Evolutionary conservation across 1,140 invertebrate species (phyloP), one percentile per base, ranked within the genome.

Genomic region (Drosophila lini): DNA sequence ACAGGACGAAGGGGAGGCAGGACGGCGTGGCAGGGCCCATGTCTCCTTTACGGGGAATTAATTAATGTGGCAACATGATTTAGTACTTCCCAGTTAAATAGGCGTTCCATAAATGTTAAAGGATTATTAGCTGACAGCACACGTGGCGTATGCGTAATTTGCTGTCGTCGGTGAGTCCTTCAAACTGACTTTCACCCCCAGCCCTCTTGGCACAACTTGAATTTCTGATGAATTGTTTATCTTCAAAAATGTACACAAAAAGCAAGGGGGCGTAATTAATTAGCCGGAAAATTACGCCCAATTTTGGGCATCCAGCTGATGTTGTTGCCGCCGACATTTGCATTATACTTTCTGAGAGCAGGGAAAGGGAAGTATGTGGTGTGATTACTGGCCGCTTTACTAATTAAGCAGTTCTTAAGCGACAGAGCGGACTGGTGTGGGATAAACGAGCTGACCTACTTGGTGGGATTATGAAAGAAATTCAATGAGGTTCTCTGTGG

Each of bases 61-160:
- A 81, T 91, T 83, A 83, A 91, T 91, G 77, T 83, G 76, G 83
- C 74, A 90, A 81, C 81, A 85, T 90, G 80, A 89, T 90, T 91
- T 90, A 84, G 88, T 91, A 84, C 85, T 92, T 86, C 81, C 89
- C 88, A 68, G 85, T 83, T 89, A 89, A 84, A 84, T 81, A 81
- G 84, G 84, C 84, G 80, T 89, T 89, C 85, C 84, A 89, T 81
- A 89, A 89, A 89, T 84, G 84, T 89, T 89, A 89, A 89, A 89
- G 84, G 84, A 89, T 89, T 89, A 89, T 89, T 89, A 89, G 84
- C 84, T 89, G 74, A 89, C 81, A 83, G 80, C 80, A 89, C 79
- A 86, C 76, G 80, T 89, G 84, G 80, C 71, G 83, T 89, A 89
- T 89, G 80, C 80, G 76, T 84, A 85, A 86, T 85, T 86, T 82